Base-by-base conservation (phyloP, 2,888 invertebrate genomes). In the Mimas tiliae region DNA sequence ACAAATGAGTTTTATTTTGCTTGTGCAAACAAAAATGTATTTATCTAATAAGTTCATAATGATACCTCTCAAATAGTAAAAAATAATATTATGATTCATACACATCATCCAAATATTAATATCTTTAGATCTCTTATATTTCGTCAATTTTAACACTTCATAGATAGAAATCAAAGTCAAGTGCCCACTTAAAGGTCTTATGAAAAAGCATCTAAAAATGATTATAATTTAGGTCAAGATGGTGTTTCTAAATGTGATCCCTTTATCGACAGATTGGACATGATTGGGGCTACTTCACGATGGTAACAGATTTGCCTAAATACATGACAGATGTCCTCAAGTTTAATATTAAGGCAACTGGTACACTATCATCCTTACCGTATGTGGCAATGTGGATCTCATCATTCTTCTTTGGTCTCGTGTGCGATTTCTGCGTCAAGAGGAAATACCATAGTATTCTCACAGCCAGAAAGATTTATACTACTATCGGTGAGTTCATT, bases 231-330 rank as follows among this genome's bases (percentile, higher is more conserved):
- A 21, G 66, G 66, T 63, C 53, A 50, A 62, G 63, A 68, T 42
- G 19, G 19, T 62, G 33, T 14, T 47, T 42, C 51, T 62, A 34
- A 62, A 63, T 52, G 14, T 14, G 33, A 48, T 9, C 45, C 45
- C 19, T 67, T 77, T 68, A 14, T 69, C 87, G 65, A 84, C 92
- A 95, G 92, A 90, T 95, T 70, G 95, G 95, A 3, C 96, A 96
- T 82, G 95, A 96, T 76, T 96, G 95, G 95, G 96, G 96, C 6
- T 95, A 96, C 78, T 96, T 95, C 82, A 96, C 95, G 6, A 95
- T 96, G 94, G 95, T 96, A 27, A 95, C 96, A 0, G 96, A 96
- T 77, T 87, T 96, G 12, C 96, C 96, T 0, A 95, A 95, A 70
- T 96, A 96, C 84, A 95, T 96, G 95, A 95, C 94, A 50, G 95